phyloP scores from a whole-genome alignment of 2,888 invertebrate species.

The Pristionchus maxplancki region DNA sequence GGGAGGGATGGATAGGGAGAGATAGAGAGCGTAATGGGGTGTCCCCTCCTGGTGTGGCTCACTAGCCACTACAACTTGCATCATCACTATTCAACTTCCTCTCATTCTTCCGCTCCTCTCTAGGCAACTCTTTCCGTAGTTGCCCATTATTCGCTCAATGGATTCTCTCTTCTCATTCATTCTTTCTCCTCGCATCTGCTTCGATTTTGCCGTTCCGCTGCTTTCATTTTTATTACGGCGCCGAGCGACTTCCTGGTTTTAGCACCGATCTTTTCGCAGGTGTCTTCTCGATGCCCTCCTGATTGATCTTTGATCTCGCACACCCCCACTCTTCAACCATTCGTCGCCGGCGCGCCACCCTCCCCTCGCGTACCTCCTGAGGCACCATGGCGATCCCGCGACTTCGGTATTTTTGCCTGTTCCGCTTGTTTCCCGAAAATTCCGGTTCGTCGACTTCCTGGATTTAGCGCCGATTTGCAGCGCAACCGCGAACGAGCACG shows the following conservation, averaged over 20 bases:
- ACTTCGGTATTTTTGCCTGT: conserved; percentile 43
- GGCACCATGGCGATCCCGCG: conserved; percentile 47
- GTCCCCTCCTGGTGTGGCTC: conserved; percentile 7
- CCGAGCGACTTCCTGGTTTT: neutral
- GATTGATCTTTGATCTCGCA: neutral
- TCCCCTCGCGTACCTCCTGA: neutral
- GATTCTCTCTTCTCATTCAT: neutral
- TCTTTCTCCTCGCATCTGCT: neutral
- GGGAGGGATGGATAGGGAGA: conserved; percentile 28
- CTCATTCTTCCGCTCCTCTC: neutral
- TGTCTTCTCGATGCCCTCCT: neutral
- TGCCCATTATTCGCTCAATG: conserved; percentile 16
- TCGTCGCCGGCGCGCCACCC: neutral
- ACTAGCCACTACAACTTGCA: neutral
- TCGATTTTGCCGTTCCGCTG: conserved; percentile 12
- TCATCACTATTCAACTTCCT: neutral
- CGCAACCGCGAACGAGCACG: conserved; percentile 68
- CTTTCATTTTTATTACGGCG: neutral
- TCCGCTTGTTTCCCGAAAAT: neutral
- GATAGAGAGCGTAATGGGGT: neutral
- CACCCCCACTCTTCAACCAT: neutral
- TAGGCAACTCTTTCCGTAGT: neutral
- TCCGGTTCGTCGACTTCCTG: neutral
- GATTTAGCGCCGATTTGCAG: conserved; percentile 55
- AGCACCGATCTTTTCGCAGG: neutral